These are phyloP conservation scores for Eupristina koningsbergeri DNA, from an alignment of 1,140 invertebrate species.

Conservation along the genomic window DNA sequence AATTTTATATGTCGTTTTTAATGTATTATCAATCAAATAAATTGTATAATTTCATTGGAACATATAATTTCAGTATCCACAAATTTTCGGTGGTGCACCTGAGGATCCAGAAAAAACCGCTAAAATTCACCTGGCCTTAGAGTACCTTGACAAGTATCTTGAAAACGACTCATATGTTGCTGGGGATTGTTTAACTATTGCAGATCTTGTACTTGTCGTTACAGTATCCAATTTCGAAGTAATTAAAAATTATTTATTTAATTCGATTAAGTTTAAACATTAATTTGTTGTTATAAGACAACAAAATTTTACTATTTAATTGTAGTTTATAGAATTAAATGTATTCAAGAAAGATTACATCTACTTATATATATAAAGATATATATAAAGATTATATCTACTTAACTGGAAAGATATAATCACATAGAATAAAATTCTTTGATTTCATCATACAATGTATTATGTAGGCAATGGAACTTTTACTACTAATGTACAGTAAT, in stretches of 20 bases:
- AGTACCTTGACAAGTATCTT: constrained; percentile 63
- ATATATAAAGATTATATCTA: too few relatives aligned
- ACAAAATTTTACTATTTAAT: not conserved
- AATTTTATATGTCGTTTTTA: not conserved
- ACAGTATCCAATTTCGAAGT: constrained; percentile 67
- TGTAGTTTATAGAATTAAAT: not conserved
- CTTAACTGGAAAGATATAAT: too few relatives aligned
- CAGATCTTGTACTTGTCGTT: constrained; percentile 65
- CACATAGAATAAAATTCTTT: too few relatives aligned
- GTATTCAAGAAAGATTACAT: too few relatives aligned
- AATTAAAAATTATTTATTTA: not conserved
- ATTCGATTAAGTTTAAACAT: not conserved
- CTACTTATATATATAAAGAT: too few relatives aligned
- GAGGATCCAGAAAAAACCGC: constrained; percentile 78
- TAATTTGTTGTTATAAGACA: not conserved
- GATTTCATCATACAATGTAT: too few relatives aligned
- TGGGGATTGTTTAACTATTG: constrained; percentile 72
- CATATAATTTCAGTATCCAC: constrained; percentile 77
- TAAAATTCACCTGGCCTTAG: constrained; percentile 58
- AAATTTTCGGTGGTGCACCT: constrained; percentile 78
- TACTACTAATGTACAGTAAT: too few relatives aligned
- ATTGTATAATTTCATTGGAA: not conserved
- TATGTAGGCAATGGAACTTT: too few relatives aligned
- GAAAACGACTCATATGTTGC: constrained; percentile 64
- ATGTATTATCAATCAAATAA: not conserved